A percentile compares a stretch with the other conserved stretches of the same genome.
Conservation (phyloP, 2,888 invertebrate species). For the Apamea monoglypha region DNA sequence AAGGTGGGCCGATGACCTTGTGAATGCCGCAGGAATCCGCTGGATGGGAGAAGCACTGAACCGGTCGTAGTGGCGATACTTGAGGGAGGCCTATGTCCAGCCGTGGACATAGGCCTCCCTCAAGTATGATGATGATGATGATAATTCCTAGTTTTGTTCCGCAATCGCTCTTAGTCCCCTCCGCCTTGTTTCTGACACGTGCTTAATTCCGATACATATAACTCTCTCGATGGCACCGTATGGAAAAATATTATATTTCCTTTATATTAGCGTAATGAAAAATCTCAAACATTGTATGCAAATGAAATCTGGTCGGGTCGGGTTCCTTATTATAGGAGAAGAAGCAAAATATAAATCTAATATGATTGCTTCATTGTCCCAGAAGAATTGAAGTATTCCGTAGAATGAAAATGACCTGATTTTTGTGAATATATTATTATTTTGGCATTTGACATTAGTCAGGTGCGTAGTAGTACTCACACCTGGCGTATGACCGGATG, state of each 20-base stretch:
- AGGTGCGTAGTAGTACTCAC: too few species aligned
- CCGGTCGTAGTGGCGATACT: background rate
- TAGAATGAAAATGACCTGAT: background rate
- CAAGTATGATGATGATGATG: background rate
- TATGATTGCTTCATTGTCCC: conserved; percentile 22
- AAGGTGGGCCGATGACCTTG: too few species aligned
- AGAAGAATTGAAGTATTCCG: conserved; percentile 8
- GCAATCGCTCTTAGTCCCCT: background rate
- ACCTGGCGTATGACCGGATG: too few species aligned
- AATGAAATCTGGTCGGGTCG: conserved; percentile 41
- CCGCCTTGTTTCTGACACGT: conserved; percentile 4
- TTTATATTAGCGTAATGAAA: conserved; percentile 46
- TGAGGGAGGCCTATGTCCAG: background rate
- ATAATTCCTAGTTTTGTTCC: background rate
- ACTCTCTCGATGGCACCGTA: conserved; percentile 14
- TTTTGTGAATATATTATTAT: background rate
- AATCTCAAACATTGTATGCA: conserved; percentile 46
- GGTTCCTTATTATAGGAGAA: conserved; percentile 22
- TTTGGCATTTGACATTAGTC: background rate
- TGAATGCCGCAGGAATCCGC: background rate
- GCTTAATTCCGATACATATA: conserved; percentile 22
- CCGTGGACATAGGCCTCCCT: too few species aligned
- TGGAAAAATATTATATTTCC: conserved; percentile 40
- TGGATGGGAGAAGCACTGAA: background rate
- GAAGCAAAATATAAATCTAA: conserved; percentile 30